A percentile compares a stretch with the other conserved stretches of the same genome.
phyloP scores from a whole-genome alignment of 2,797 vertebrate species.

The Orientallactaga sibirica region DNA sequence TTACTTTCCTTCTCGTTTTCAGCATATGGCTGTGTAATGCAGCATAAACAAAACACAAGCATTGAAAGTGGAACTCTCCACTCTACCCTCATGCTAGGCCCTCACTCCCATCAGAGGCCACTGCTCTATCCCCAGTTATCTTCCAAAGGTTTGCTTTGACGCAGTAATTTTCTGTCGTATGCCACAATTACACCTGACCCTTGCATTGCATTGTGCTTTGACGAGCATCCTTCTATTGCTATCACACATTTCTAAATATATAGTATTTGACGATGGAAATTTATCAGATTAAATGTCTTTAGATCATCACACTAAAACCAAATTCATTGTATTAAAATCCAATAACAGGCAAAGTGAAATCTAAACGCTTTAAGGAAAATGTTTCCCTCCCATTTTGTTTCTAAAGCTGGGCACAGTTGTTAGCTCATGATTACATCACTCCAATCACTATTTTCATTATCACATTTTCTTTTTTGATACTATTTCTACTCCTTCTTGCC shows the following conservation, averaged over 20 bases:
- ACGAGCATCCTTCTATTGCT: not conserved
- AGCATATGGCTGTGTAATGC: not conserved
- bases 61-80: not conserved
- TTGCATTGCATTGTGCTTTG: not conserved
- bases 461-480: rapidly evolving
- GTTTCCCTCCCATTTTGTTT: not conserved
- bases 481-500: not conserved
- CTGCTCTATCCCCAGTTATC: not conserved
- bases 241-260: not conserved
- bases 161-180: rapidly evolving
- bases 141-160: not conserved
- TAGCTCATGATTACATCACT: not conserved
- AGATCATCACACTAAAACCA: not conserved
- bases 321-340: not conserved
- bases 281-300: not conserved
- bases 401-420: not conserved
- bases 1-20: not conserved
- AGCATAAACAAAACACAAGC: not conserved
- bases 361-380: not conserved
- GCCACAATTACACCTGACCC: not conserved
- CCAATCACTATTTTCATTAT: not conserved
- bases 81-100: not conserved
- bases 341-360: not conserved
- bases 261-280: not conserved
- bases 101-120: not conserved